phyloP scores from a whole-genome alignment of 2,797 vertebrate species.

The Helarctos malayanus region DNA sequence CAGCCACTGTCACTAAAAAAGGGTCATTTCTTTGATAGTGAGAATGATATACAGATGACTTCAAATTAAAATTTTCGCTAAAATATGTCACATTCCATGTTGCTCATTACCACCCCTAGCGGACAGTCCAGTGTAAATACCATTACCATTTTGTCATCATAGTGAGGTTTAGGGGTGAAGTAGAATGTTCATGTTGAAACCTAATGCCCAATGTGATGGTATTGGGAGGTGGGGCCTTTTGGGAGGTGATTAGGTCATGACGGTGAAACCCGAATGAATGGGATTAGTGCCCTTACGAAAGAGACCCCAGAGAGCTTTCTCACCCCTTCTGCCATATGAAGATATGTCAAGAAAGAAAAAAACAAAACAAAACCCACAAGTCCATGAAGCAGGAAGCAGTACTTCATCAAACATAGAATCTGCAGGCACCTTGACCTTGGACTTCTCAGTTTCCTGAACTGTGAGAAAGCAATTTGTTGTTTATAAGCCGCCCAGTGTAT shows the following conservation, averaged over 20 bases:
- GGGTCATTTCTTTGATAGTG: slow-evolving; percentile 29
- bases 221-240: neutral
- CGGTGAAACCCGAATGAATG: neutral
- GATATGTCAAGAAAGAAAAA: neutral
- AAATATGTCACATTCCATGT: neutral
- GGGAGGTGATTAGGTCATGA: neutral
- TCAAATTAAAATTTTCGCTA: slow-evolving; percentile 26
- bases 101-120: neutral
- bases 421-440: neutral
- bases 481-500: neutral
- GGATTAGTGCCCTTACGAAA: neutral
- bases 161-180: neutral
- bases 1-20: slow-evolving; percentile 55
- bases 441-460: neutral
- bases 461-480: neutral
- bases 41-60: neutral
- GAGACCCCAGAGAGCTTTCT: neutral
- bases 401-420: neutral
- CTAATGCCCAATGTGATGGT: neutral
- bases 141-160: neutral
- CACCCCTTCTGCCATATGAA: neutral
- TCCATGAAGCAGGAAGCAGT: neutral
- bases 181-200: neutral
- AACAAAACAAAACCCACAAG: neutral
- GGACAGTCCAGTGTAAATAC: neutral